Base-by-base conservation (phyloP, 1,140 invertebrate genomes). In the Mycetomoellerius zeteki region DNA sequence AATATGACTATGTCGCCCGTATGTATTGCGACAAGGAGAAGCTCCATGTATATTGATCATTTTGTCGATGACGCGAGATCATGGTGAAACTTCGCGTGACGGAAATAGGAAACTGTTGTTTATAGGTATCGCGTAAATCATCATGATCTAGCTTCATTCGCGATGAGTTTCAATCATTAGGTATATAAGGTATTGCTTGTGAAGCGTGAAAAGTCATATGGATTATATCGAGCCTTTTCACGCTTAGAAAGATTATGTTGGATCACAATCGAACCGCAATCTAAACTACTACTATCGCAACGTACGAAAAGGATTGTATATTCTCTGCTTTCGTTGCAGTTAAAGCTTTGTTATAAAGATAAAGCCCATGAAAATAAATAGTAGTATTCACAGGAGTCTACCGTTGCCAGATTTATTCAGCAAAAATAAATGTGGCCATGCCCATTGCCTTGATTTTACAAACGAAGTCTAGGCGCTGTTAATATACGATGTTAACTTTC, bases 311-410 rank as follows among this genome's bases (percentile, higher is more conserved):
- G 65, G 85, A 92, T 91, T 93, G 93, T 93, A 93, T 92, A 93
- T 92, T 93, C 87, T 90, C 91, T 92, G 90, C 91, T 92, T 93
- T 92, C 75, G 86, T 93, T 93, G 91, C 91, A 89, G 80, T 91
- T 92, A 85, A 78, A 91, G 85, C 90, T 91, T 90, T 90, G 88
- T 91, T 88, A 92, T 88, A 81, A 92, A 72, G 73, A 90, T 85
- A 71, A 86, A 91, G 78, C 67, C 73, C 86, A 87, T 89, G 75
- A 89, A 91, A 91, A 92, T 93, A 93, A 92, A 93, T 90, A 87
- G 85, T 93, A 92, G 89, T 92, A 86, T 92, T 93, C 90, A 89
- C 88, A 93, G 64, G 65, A 93, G 43, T 89, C 47, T 71, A 89
- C 81, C 76, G 88, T 93, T 91, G 90, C 67, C 84, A 91, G 88